Percentiles rank a stretch among this genome's conserved stretches.
phyloP scores from a whole-genome alignment of 2,888 invertebrate genomes.

The Agrotis clavis region DNA sequence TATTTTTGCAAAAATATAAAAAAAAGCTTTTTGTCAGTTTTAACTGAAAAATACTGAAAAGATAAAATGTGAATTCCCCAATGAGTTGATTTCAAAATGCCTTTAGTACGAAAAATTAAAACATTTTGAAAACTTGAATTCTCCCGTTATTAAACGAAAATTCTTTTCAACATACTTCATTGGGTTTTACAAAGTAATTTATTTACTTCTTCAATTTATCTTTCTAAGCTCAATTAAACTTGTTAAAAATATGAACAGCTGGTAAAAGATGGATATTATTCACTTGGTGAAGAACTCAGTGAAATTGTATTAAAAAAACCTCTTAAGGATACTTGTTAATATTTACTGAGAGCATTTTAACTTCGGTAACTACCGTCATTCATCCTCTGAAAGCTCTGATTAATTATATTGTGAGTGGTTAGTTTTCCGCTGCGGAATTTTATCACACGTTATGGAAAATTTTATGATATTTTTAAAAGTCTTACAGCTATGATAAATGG shows the following conservation, averaged over 20 bases:
- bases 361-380: slow-evolving; percentile 31
- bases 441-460: background rate
- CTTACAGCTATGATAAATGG: no score
- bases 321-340: slow-evolving; percentile 20
- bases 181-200: background rate
- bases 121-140: background rate
- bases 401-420: slow-evolving; percentile 37
- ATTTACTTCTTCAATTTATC: background rate
- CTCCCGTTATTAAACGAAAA: background rate
- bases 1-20: no score
- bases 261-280: slow-evolving; percentile 17
- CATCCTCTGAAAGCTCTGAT: slow-evolving; percentile 33
- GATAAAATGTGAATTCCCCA: no score
- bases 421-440: slow-evolving; percentile 24
- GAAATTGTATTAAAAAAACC: slow-evolving; percentile 18
- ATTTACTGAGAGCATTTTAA: slow-evolving; percentile 28
- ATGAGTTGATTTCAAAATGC: no score
- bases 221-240: slow-evolving; percentile 16
- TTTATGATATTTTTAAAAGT: background rate
- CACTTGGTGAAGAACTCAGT: slow-evolving; percentile 6
- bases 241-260: slow-evolving; percentile 12
- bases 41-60: no score
- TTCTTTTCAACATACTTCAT: background rate
- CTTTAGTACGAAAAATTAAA: background rate
- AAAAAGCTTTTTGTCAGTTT: no score